phyloP scores from a whole-genome alignment of 1,140 invertebrate species.

The Lucilia cuprina region DNA sequence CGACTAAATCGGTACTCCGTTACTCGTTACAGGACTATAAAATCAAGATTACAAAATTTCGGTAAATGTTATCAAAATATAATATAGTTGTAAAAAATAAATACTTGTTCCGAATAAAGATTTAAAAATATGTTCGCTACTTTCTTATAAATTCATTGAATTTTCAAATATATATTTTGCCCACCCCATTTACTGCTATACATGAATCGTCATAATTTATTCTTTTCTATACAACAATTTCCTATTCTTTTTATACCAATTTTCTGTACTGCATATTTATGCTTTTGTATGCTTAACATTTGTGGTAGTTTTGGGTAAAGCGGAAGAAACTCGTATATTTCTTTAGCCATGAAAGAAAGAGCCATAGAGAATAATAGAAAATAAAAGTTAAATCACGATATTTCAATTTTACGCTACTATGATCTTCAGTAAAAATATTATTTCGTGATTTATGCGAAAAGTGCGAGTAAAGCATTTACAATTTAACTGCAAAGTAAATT shows the following conservation, averaged over 20 bases:
- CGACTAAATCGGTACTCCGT: too few species aligned
- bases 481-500: neutral
- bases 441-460: conserved; percentile 30
- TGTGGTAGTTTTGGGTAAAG: neutral
- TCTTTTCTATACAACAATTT: neutral
- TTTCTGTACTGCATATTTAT: neutral
- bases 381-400: conserved; percentile 31
- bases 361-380: neutral
- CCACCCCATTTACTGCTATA: neutral
- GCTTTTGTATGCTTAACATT: neutral
- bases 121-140: too few species aligned
- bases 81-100: too few species aligned
- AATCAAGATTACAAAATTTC: too few species aligned
- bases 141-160: too few species aligned
- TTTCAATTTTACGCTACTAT: conserved; percentile 32
- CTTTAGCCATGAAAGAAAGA: neutral
- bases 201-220: neutral
- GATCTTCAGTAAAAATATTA: conserved; percentile 18
- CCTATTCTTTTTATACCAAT: neutral
- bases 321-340: neutral
- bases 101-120: too few species aligned
- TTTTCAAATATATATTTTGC: too few species aligned
- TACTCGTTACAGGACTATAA: too few species aligned
- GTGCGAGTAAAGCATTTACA: conserved; percentile 3
- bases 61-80: too few species aligned